Conservation (phyloP, 2,113 vertebrate species). For the Andinoacara biseriatus region DNA sequence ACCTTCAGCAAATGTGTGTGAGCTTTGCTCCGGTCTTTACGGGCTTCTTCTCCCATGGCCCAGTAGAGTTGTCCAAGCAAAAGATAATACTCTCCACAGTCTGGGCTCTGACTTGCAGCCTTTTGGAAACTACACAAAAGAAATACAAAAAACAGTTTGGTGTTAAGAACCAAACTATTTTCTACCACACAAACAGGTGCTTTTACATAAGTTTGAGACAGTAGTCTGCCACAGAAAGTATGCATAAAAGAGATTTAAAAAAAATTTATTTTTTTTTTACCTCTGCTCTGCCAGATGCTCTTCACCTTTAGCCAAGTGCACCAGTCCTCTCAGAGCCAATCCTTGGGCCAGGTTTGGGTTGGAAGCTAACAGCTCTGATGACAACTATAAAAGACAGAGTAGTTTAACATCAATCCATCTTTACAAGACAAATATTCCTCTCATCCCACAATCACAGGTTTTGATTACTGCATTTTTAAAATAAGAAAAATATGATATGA, state of each 20-base stretch:
- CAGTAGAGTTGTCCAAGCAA: conserved; percentile 90
- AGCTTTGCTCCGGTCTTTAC: conserved; percentile 88
- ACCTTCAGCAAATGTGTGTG: conserved; percentile 93
- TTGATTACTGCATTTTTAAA: neutral
- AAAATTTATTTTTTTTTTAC: conserved; percentile 70
- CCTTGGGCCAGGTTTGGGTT: conserved; percentile 82
- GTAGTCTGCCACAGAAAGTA: neutral
- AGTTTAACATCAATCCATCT: neutral
- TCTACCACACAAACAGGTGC: neutral
- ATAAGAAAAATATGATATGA: neutral
- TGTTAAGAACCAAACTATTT: neutral
- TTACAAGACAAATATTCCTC: neutral
- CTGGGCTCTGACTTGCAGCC: conserved; percentile 82
- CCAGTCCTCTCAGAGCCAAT: conserved; percentile 82
- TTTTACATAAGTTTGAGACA: neutral
- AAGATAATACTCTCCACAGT: conserved; percentile 86
- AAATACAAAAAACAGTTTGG: neutral
- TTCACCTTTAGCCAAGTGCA: conserved; percentile 80
- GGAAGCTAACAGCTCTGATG: conserved; percentile 82
- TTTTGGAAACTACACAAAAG: conserved; percentile 83
- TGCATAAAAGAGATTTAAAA: neutral
- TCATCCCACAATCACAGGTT: neutral
- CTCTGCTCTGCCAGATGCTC: conserved; percentile 87
- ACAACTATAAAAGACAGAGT: conserved; percentile 79
- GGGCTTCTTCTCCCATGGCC: conserved; percentile 90